These are phyloP conservation scores for Hartigia nigra DNA, from an alignment of 2,888 invertebrate genomes.

Conservation along the genomic window DNA sequence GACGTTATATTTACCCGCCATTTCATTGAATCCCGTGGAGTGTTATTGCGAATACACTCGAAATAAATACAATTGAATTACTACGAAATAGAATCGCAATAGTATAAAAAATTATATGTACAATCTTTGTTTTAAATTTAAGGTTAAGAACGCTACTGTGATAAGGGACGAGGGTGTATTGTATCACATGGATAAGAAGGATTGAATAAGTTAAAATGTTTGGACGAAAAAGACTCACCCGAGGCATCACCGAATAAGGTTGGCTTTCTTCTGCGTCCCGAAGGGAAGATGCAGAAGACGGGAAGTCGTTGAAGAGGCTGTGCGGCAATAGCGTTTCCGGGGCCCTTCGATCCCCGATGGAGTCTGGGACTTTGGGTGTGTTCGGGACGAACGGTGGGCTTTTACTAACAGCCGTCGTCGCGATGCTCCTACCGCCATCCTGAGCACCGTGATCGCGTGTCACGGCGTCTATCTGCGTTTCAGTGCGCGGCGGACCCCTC, in stretches of 20 bases:
- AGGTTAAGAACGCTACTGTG: no score
- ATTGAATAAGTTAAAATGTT: no score
- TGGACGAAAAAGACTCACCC: conserved; percentile 36
- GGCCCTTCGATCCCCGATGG: conserved; percentile 39
- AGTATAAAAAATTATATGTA: background rate
- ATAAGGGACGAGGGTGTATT: no score
- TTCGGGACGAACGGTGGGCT: conserved; percentile 49
- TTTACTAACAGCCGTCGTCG: conserved; percentile 47
- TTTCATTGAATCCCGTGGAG: no score
- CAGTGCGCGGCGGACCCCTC: conserved; percentile 17
- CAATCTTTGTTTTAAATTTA: background rate
- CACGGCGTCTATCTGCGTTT: conserved; percentile 27
- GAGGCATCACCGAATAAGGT: conserved; percentile 33
- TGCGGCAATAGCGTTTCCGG: conserved; percentile 50
- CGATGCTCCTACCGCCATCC: conserved; percentile 35
- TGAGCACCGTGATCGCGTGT: conserved; percentile 51
- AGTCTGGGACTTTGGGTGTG: conserved; percentile 38
- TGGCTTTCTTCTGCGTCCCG: background rate
- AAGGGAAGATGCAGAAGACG: conserved; percentile 8
- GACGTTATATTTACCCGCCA: background rate
- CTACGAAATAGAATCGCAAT: no score
- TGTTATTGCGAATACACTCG: no score
- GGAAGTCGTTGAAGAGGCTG: conserved; percentile 20
- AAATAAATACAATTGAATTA: no score
- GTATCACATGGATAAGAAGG: no score